Evolutionary conservation across 2,797 vertebrate genomes (phyloP).

Genomic region (Caiman crocodilus): DNA sequence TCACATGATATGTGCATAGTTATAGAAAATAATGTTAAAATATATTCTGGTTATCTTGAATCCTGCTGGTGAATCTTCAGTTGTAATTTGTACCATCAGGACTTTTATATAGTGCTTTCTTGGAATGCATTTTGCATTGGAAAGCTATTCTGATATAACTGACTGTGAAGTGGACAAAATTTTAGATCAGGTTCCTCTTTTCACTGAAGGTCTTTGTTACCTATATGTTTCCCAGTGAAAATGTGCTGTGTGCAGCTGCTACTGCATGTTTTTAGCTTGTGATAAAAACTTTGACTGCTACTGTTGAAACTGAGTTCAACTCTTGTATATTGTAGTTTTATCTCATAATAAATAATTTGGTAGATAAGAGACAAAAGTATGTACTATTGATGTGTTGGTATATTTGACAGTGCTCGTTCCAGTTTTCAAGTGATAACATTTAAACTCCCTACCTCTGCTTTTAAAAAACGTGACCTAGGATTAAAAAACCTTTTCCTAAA

Average conservation of each 20-base stretch:
- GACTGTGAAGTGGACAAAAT: background rate
- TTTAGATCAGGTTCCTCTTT: background rate
- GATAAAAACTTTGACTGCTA: conserved; percentile 74
- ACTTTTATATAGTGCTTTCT: background rate
- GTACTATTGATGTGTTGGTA: conserved; percentile 4
- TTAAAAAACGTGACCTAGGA: conserved; percentile 32
- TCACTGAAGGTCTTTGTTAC: conserved; percentile 29
- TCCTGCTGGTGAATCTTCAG: conserved; percentile 2
- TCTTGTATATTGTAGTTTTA: conserved; percentile 41
- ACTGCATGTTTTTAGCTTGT: conserved; percentile 79
- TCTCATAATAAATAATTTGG: conserved; percentile 48
- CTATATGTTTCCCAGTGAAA: conserved; percentile 62
- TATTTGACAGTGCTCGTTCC: background rate
- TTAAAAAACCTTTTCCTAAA: conserved; percentile 48
- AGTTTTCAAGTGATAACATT: conserved; percentile 39
- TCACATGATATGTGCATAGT: background rate
- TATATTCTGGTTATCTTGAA: background rate
- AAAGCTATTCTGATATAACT: background rate
- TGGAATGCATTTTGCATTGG: background rate
- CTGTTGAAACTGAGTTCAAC: conserved; percentile 73
- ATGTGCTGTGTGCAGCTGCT: conserved; percentile 72
- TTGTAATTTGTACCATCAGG: background rate
- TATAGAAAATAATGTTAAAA: background rate
- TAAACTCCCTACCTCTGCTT: conserved; percentile 26
- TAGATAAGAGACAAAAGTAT: conserved; percentile 17